These are phyloP conservation scores for Mormyrus proboscirostris DNA, from an alignment of 2,797 vertebrate species.

Conservation along the genomic window DNA sequence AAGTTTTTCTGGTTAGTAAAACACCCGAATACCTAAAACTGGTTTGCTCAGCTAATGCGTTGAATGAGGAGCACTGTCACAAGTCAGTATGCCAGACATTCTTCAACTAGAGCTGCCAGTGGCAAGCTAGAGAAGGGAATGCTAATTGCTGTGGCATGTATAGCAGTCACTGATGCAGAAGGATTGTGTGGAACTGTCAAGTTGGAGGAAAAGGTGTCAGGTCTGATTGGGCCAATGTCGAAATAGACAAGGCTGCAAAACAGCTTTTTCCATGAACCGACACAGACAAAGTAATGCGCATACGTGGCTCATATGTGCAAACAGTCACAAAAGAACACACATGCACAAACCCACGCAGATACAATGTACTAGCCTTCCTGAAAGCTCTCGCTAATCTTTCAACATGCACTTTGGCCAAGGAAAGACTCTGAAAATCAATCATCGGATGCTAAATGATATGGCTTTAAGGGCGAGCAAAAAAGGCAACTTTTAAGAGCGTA, in stretches of 20 bases:
- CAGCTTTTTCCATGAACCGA: neutral
- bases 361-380: neutral
- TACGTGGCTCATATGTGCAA: neutral
- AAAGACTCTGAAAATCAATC: conserved; percentile 2
- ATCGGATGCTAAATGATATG: neutral
- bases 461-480: conserved; percentile 13
- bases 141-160: conserved; percentile 8
- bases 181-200: neutral
- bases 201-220: neutral
- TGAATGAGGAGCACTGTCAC: neutral
- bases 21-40: neutral
- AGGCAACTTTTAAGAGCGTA: conserved; percentile 21
- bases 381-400: neutral
- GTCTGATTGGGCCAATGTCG: neutral
- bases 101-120: neutral
- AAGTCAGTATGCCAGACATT: neutral
- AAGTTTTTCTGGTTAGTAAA: neutral
- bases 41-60: neutral
- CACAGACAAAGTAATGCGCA: neutral
- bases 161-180: neutral
- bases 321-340: neutral
- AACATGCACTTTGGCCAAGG: neutral
- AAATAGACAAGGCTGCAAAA: neutral
- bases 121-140: neutral
- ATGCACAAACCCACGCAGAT: neutral